A percentile compares a stretch with the other conserved stretches of the same genome.
These are phyloP conservation scores for Pachyrhynchus sulphureomaculatus DNA, from an alignment of 1,140 invertebrate genomes.

Conservation along the genomic window DNA sequence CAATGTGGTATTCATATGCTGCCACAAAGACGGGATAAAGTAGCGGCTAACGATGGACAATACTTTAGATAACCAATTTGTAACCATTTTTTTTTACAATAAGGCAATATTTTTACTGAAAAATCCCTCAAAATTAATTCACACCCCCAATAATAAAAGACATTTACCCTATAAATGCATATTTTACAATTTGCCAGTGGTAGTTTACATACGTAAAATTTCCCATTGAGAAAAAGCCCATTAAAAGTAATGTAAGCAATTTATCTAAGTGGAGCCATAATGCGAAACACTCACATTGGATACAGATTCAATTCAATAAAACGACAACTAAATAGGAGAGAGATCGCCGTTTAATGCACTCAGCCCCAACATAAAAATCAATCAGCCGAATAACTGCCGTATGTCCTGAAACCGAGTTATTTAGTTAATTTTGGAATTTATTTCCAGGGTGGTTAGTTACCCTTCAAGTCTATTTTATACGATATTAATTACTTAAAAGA, in stretches of 20 bases:
- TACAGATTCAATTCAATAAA: conserved; percentile 31
- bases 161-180: too few relatives aligned
- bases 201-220: background rate
- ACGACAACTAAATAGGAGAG: conserved; percentile 30
- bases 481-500: too few relatives aligned
- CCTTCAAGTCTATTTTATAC: too few relatives aligned
- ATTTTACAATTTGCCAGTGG: too few relatives aligned
- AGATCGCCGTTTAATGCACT: conserved; percentile 29
- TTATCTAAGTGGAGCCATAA: conserved; percentile 29
- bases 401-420: conserved; percentile 25
- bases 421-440: conserved; percentile 8
- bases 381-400: conserved; percentile 30
- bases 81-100: too few relatives aligned
- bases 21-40: too few relatives aligned
- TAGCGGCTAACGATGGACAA: too few relatives aligned
- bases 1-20: too few relatives aligned
- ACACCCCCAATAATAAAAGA: too few relatives aligned
- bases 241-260: conserved; percentile 28
- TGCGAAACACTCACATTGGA: conserved; percentile 22
- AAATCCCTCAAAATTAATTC: too few relatives aligned
- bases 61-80: too few relatives aligned
- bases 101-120: too few relatives aligned
- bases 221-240: background rate
- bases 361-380: conserved; percentile 27
- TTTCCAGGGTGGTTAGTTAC: background rate